These are phyloP conservation scores for Drosophila tsacasi DNA, from an alignment of 1,140 invertebrate species.

Conservation along the genomic window DNA sequence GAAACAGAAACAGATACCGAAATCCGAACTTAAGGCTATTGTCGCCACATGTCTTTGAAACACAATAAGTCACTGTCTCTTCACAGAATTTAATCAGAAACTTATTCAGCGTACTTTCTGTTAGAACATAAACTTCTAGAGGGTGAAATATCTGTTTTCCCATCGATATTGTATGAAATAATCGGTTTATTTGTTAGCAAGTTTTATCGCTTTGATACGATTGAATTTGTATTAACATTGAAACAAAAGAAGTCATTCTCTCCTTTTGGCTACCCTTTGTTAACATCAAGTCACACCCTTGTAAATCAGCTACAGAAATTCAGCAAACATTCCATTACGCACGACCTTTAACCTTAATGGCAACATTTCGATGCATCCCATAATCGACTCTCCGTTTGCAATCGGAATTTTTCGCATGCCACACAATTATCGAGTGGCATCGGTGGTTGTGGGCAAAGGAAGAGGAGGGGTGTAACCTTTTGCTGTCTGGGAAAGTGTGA, in stretches of 20 bases:
- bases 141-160: not conserved
- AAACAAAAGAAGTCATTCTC: not conserved
- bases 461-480: conserved; percentile 6
- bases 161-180: not conserved
- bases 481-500: conserved; percentile 37
- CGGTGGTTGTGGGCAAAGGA: not conserved
- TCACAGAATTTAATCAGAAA: not conserved
- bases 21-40: not conserved
- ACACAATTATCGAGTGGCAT: conserved; percentile 29
- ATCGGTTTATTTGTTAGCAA: not conserved
- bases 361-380: conserved; percentile 21
- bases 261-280: not conserved
- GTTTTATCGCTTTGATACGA: no score
- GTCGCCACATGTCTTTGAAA: not conserved
- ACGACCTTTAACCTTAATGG: conserved; percentile 12
- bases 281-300: not conserved
- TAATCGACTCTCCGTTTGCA: conserved; percentile 27
- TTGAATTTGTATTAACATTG: no score
- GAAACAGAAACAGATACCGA: not conserved
- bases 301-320: not conserved
- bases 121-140: not conserved
- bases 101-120: not conserved
- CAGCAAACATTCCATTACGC: not conserved
- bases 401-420: conserved; percentile 26
- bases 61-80: not conserved